Base-by-base conservation (phyloP, 2,113 vertebrate genomes). In the Paramisgurnus dabryanus region DNA sequence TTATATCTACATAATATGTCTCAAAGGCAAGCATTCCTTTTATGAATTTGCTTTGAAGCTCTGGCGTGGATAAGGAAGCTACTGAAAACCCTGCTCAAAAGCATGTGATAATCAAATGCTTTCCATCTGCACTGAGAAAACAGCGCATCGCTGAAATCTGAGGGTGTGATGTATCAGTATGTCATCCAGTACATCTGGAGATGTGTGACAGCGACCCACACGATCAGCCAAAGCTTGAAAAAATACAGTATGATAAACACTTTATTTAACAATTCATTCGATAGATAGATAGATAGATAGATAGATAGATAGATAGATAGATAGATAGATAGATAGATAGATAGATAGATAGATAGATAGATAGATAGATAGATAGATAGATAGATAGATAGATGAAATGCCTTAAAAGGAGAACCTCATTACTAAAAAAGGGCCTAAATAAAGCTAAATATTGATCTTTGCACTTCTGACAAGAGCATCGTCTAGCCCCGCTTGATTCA, bases 71-170 rank as follows among this genome's bases (percentile, higher is more conserved):
- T 39, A 5, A 64, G 60, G 60, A 76, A 39, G 22, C 47, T 76
- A 17, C 7, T 64, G 57, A 76, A 73, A 73, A 18, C 18, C 47
- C 60, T 7, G 18, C 11, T 76, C 22, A 76, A 58, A 64, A 64
- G 71, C 60, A 76, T 63, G 73, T 64, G 73, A 76, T 76, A 76
- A 76, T 72, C 69, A 63, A 66, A 80, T 2, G 68, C 78, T 27
- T 15, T 39, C 80, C 80, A 81, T 81, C 80, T 81, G 80, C 66
- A 43, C 55, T 70, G 73, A 76, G 72, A 82, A 82, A 82, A 77
- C 55, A 15, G n/a, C 61, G 17, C 47, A 45, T 50, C 6, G 39
- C 60, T 45, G 61, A 58, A 57, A 67, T 40, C 58, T 65, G 72
- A 69, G 12, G 43, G 57, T 76, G 73, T 27, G 72, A 76, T 67